Conservation (phyloP, 92 coral and sea anemone genomes). For the Paragorgia papillata region DNA sequence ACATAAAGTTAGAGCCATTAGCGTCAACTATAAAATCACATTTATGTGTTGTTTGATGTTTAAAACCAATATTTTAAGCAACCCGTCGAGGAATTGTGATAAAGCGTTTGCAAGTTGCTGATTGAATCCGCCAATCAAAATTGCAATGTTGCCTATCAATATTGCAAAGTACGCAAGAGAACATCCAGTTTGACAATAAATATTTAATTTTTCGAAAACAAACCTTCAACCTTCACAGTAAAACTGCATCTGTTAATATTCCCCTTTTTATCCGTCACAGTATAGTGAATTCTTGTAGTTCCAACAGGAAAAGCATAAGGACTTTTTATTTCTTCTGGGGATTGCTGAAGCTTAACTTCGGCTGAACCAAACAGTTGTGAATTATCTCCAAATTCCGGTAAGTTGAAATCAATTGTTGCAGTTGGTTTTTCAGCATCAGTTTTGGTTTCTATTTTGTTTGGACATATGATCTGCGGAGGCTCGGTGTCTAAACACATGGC, state of each 20-base stretch:
- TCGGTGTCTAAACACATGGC: conserved; percentile 55
- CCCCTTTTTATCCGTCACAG: conserved; percentile 76
- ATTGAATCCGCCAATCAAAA: no score
- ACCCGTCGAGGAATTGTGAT: no score
- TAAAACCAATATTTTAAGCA: no score
- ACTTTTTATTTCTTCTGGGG: conserved; percentile 64
- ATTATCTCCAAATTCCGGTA: conserved; percentile 72
- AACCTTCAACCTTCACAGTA: conserved; percentile 74
- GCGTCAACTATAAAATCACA: no score
- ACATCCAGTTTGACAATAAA: no score
- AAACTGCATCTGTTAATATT: conserved; percentile 70
- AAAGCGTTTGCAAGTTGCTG: no score
- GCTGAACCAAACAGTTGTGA: conserved; percentile 80
- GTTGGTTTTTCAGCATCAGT: conserved; percentile 82
- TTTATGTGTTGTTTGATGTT: no score
- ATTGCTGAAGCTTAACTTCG: conserved; percentile 61
- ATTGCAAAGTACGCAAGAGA: no score
- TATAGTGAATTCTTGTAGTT: conserved; percentile 71
- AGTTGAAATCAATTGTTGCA: conserved; percentile 64
- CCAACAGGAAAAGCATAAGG: conserved; percentile 86
- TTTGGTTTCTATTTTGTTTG: conserved; percentile 53
- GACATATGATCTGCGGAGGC: conserved; percentile 82
- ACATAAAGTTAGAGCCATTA: no score
- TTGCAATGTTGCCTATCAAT: no score
- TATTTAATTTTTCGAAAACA: no score